Base-by-base conservation (phyloP, 1,140 invertebrate genomes). In the Brachionus plicatilis region DNA sequence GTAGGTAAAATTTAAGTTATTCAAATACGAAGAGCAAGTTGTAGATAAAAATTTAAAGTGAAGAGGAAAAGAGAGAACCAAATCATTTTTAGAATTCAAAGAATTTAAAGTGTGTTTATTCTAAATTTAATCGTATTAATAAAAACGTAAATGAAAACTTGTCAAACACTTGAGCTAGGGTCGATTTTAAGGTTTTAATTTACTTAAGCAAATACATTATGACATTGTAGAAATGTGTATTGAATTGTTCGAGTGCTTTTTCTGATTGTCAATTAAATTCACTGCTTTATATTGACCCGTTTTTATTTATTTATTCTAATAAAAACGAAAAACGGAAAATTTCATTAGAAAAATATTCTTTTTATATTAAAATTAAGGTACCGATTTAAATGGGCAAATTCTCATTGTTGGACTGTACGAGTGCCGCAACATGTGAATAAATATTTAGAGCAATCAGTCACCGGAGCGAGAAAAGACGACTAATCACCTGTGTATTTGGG, bases 21-120 rank as follows among this genome's bases (percentile, higher is more conserved):
- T 66, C 20, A 66, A 66, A 68, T 3, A 60, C 5, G 53, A 60
- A 60, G n/a, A 24, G 53, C 53, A 60, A 24, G 17, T 60, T 17
- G 53, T 60, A 60, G n/a, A 60, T 60, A 20, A 20, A 60, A 60
- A 60, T 60, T 60, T 37, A 6, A 37, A 37, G 33, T 37, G 5
- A 7, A 7, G 53, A 24, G 17, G 7, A 5, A 60, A 14, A 24
- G 14, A 14, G 12, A 29, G 66, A 68, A 14, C 14, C 9, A 68
- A 33, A 68, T n/a, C 12, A 68, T 9, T 33, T 33, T 41, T 33
- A 68, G 33, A 68, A 72, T 72, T 41, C 9, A 43, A 72, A 72
- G 68, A 72, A 72, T 72, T 72, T 72, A 72, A 72, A 72, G 68
- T 72, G 68, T 72, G 20, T 72, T 72, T 72, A 72, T 43, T 72